Evolutionary conservation across 2,888 invertebrate genomes (phyloP).

Genomic region (Latheticus oryzae): DNA sequence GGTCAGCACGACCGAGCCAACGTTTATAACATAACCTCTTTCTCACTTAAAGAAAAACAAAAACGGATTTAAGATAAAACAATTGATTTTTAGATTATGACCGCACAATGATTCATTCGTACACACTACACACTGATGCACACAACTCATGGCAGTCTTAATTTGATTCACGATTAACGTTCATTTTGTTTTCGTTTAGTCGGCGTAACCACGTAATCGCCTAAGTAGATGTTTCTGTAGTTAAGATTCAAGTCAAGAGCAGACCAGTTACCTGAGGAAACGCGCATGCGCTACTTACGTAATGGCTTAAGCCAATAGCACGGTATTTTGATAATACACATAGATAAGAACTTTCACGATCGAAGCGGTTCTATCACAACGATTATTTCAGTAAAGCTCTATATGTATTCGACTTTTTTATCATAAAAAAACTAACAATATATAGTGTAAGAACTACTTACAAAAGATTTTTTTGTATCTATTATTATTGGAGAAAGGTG

Average conservation of each 20-base stretch:
- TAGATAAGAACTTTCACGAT: no score
- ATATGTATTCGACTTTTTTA: no score
- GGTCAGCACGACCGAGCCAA: slow-evolving; percentile 17
- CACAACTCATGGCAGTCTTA: slow-evolving; percentile 52
- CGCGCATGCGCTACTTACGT: slow-evolving; percentile 49
- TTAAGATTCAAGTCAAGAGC: slow-evolving; percentile 48
- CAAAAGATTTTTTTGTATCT: no score
- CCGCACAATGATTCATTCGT: slow-evolving; percentile 44
- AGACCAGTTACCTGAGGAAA: slow-evolving; percentile 55
- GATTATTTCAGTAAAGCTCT: no score
- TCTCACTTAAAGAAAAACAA: slow-evolving; percentile 34
- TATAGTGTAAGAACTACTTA: no score
- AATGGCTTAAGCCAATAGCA: slow-evolving; percentile 16
- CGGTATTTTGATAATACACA: no score
- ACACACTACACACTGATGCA: slow-evolving; percentile 43
- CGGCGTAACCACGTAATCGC: slow-evolving; percentile 54
- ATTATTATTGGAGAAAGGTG: no score
- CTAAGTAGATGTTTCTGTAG: slow-evolving; percentile 53
- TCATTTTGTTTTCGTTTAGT: slow-evolving; percentile 20
- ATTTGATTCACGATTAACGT: slow-evolving; percentile 57
- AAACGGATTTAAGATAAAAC: slow-evolving; percentile 42
- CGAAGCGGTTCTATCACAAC: no score
- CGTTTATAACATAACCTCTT: slow-evolving; percentile 35
- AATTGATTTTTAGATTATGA: slow-evolving; percentile 44
- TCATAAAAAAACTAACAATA: no score